Base-by-base conservation (phyloP, 2,797 vertebrate species). In the Hozukius guyotensis region DNA sequence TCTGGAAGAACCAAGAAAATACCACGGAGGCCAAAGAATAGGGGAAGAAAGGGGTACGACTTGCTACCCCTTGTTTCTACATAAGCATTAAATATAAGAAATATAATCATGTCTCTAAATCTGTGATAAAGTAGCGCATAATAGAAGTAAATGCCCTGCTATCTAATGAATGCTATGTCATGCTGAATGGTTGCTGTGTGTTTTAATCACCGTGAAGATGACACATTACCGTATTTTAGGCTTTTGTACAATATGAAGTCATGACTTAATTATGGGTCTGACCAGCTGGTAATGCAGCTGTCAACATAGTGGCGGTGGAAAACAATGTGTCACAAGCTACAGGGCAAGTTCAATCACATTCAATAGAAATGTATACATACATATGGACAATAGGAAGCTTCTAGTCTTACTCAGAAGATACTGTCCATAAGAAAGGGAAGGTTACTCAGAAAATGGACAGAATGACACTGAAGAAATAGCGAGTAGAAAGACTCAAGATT, bases 251-350 rank as follows among this genome's bases (percentile, higher is more conserved):
- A 36, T 53, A 82, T 89, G 86, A 88, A 75, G 83, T 92, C 89
- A 94, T 88, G 55, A 75, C n/a, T 64, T 86, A 74, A 82, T 82
- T 68, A 74, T 77, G 68, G 72, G 18, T 10, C 59, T 70, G 84
- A 79, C 46, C 66, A 84, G 80, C 84, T 79, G 73, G 24, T 65
- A 36, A 59, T 77, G 83, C 92, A 92, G 89, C 88, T 93, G 90
- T 81, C 77, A 77, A 16, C 69, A 60, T 69, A 59, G 25, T 9
- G 71, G 60, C 12, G 59, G 63, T 79, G 53, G 77, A 73, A 73
- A 65, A 83, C 77, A 81, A 76, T 72, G 79, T 80, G 57, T 42
- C 77, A 75, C 61, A 52, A 25, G 63, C 72, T 66, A 25, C 8
- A 14, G 55, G 70, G 13, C 25, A 27, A 36, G 29, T 68, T 80